phyloP scores from a whole-genome alignment of 1,140 invertebrate species.

The Teleopsis dalmanni region DNA sequence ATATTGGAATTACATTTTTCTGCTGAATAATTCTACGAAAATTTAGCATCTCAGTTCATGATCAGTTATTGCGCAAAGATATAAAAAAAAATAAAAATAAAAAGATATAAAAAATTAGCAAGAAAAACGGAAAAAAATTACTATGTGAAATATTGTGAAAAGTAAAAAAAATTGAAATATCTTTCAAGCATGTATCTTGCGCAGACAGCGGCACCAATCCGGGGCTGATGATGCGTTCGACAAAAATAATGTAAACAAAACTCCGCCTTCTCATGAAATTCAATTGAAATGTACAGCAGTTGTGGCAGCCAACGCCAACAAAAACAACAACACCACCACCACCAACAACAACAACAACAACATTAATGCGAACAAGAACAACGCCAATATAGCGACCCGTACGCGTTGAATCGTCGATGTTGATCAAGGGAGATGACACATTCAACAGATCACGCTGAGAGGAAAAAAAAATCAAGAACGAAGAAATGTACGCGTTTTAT shows the following conservation, averaged over 20 bases:
- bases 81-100: not conserved
- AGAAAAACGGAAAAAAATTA: too few relatives aligned
- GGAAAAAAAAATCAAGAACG: too few relatives aligned
- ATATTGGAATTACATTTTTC: not conserved
- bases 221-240: conserved; percentile 29
- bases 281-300: not conserved
- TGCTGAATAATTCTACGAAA: conserved; percentile 5
- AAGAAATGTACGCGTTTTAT: too few relatives aligned
- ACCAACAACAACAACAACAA: not conserved
- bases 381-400: not conserved
- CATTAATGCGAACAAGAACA: not conserved
- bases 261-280: conserved; percentile 34
- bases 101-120: too few relatives aligned
- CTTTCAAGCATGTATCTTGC: conserved; percentile 19
- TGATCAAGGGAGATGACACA: not conserved
- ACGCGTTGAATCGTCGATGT: not conserved
- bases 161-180: conserved; percentile 34
- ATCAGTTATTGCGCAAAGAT: not conserved
- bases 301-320: not conserved
- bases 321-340: conserved; percentile 1
- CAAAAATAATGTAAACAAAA: conserved; percentile 45
- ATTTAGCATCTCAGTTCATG: not conserved
- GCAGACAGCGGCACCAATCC: conserved; percentile 17
- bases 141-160: not conserved
- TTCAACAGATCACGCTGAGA: too few relatives aligned